Evolutionary conservation across 1,140 invertebrate species (phyloP).

Genomic region (Cephus cinctus): DNA sequence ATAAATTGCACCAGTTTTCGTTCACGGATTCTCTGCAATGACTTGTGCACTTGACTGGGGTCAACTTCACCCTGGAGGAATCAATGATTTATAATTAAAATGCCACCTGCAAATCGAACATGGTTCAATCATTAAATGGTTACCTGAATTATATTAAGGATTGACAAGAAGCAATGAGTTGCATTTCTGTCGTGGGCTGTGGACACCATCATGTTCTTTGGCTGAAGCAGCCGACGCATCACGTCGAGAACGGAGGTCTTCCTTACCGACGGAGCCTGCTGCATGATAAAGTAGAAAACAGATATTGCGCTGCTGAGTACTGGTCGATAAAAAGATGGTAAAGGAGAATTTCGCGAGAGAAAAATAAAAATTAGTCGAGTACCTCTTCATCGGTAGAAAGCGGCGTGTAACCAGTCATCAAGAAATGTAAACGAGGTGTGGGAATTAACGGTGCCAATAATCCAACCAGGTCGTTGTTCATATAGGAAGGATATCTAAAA

Average conservation of each 20-base stretch:
- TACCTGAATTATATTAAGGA: constrained; percentile 98
- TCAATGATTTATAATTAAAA: too few species aligned
- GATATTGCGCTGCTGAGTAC: too few species aligned
- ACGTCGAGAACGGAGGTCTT: constrained; percentile 97
- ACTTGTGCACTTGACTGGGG: constrained; percentile 93
- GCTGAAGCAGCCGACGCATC: constrained; percentile 91
- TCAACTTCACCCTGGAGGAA: constrained; percentile 92
- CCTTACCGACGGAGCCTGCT: constrained; percentile 80
- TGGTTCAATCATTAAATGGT: constrained; percentile 8
- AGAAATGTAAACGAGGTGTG: constrained; percentile 93
- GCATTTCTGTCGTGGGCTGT: constrained; percentile 84
- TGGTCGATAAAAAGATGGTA: too few species aligned
- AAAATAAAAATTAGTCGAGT: too few species aligned
- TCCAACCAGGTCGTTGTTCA: constrained; percentile 98
- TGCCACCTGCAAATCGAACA: too few species aligned
- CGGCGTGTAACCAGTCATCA: constrained; percentile 99
- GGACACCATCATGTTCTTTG: constrained; percentile 99
- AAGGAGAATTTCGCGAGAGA: too few species aligned
- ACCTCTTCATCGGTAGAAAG: constrained; percentile 85
- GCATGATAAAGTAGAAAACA: too few species aligned
- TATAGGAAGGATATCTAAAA: constrained; percentile 98
- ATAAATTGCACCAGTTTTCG: constrained; percentile 95
- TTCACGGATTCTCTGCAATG: constrained; percentile 92
- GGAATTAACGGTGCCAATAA: constrained; percentile 95
- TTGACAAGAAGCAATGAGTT: constrained; percentile 95